Conservation (phyloP, 2,888 invertebrate species). For the Hoplodrina blanda region DNA sequence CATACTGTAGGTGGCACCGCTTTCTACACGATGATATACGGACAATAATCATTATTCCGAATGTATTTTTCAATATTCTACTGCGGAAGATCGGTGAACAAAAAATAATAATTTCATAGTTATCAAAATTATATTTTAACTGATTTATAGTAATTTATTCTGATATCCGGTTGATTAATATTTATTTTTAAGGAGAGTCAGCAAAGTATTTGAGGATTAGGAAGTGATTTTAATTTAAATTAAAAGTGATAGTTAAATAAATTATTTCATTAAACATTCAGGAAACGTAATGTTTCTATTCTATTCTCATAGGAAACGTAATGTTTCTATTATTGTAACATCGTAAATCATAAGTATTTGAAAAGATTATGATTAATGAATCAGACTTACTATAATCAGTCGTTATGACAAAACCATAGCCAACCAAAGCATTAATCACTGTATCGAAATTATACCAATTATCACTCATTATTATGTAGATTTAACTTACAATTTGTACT, state of each 20-base stretch:
- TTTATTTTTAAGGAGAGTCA: background rate
- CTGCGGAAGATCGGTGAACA: slow-evolving; percentile 45
- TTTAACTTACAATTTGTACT: no score
- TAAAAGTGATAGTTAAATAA: background rate
- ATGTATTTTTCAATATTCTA: slow-evolving; percentile 68
- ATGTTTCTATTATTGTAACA: background rate
- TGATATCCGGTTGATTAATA: background rate
- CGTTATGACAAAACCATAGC: no score
- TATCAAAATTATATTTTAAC: slow-evolving; percentile 38
- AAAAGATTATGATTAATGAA: background rate
- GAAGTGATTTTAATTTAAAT: background rate
- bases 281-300: background rate
- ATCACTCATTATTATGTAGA: background rate
- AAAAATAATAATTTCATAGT: slow-evolving; percentile 12
- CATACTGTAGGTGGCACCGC: slow-evolving; percentile 65
- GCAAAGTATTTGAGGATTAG: background rate
- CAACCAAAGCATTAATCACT: background rate
- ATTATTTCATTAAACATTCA: background rate
- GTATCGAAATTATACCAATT: background rate
- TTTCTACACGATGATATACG: slow-evolving; percentile 72
- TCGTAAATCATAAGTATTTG: background rate
- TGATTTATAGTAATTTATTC: slow-evolving; percentile 10
- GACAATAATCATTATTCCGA: slow-evolving; percentile 45
- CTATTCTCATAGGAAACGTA: no score
- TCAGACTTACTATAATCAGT: background rate